These are phyloP conservation scores for Iphiclides podalirius DNA, from an alignment of 2,888 invertebrate genomes.

Conservation along the genomic window DNA sequence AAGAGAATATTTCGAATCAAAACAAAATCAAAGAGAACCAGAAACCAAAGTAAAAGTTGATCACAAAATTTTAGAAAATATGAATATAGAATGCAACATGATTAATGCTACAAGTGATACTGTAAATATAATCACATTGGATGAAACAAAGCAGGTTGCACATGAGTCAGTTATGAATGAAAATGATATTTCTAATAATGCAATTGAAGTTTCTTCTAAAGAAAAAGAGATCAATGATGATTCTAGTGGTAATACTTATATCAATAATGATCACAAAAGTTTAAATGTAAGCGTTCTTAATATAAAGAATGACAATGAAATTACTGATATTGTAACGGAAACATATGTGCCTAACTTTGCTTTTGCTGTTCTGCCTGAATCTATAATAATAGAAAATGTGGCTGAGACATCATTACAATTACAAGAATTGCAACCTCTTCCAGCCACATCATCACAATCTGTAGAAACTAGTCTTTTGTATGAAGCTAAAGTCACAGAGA, in stretches of 20 bases:
- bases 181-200: not conserved
- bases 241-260: not conserved
- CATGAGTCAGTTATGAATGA: not conserved
- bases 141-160: not conserved
- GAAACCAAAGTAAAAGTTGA: too few species aligned
- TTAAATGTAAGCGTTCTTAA: not conserved
- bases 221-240: not conserved
- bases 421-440: slow-evolving; percentile 2
- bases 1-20: slow-evolving; percentile 24
- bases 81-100: too few species aligned
- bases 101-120: too few species aligned
- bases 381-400: slow-evolving; percentile 26
- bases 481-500: slow-evolving; percentile 26
- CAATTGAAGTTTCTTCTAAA: not conserved
- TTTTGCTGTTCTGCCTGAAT: slow-evolving; percentile 21
- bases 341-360: slow-evolving; percentile 2
- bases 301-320: not conserved
- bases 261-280: not conserved
- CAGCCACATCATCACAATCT: not conserved
- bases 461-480: slow-evolving; percentile 10
- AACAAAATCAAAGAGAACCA: not conserved
- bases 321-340: not conserved
- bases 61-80: too few species aligned
- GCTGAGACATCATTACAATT: slow-evolving; percentile 1
- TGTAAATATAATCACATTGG: not conserved